A percentile compares a stretch with the other conserved stretches of the same genome.
Evolutionary conservation across 2,888 invertebrate genomes (phyloP).

Genomic region (Onchidella celtica): DNA sequence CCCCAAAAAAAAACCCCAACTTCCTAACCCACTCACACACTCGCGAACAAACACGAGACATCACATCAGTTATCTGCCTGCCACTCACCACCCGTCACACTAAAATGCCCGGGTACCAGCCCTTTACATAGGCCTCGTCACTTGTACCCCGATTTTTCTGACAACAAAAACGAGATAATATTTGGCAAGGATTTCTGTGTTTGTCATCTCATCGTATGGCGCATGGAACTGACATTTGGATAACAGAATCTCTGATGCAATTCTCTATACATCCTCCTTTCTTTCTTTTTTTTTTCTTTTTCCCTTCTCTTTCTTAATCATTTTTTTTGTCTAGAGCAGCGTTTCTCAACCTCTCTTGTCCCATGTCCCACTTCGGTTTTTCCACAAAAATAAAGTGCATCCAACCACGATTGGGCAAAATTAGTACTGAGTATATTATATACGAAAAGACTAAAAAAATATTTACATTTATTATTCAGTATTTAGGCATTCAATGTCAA

Average conservation of each 20-base stretch:
- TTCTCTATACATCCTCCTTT: neutral
- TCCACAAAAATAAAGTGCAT: no score
- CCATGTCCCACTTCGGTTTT: no score
- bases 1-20: neutral
- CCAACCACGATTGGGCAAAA: no score
- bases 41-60: no score
- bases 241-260: slow-evolving; percentile 36
- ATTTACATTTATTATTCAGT: no score
- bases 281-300: neutral
- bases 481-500: no score
- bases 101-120: no score
- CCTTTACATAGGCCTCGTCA: no score
- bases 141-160: neutral
- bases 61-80: neutral
- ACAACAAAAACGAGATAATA: slow-evolving; percentile 26
- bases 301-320: neutral
- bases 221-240: slow-evolving; percentile 37
- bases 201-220: slow-evolving; percentile 35
- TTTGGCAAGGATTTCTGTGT: slow-evolving; percentile 30
- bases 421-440: no score
- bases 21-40: no score
- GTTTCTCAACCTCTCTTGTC: no score
- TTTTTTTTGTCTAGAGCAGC: neutral
- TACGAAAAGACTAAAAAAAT: no score
- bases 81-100: neutral